phyloP scores from a whole-genome alignment of 2,113 vertebrate species.

The Malurus cyaneus region DNA sequence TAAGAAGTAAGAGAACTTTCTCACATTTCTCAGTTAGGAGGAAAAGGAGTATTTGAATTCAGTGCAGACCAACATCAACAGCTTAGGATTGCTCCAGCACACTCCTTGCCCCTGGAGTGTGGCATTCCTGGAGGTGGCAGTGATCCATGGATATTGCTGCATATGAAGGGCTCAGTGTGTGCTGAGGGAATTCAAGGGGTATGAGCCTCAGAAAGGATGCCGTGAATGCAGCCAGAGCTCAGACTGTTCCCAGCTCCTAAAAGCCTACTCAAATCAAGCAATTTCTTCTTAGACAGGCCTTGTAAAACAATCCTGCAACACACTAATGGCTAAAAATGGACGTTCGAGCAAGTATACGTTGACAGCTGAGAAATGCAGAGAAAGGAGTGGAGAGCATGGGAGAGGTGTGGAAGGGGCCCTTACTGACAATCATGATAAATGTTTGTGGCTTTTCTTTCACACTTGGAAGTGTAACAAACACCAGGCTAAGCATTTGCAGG shows the following conservation, averaged over 20 bases:
- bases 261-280: background rate
- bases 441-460: slow-evolving; percentile 55
- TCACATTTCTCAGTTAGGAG: background rate
- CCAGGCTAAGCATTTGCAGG: slow-evolving; percentile 28
- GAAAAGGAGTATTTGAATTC: background rate
- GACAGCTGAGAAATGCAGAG: slow-evolving; percentile 11
- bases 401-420: background rate
- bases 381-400: background rate
- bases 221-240: background rate
- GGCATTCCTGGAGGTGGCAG: background rate
- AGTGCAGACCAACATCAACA: background rate
- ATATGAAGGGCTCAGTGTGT: accelerated
- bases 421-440: slow-evolving; percentile 62
- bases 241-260: background rate
- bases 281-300: background rate
- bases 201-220: background rate
- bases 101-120: accelerated
- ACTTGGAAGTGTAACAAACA: slow-evolving; percentile 56
- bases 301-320: background rate
- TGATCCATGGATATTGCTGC: background rate
- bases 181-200: background rate
- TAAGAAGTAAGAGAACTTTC: background rate
- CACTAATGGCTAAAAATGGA: slow-evolving; percentile 4
- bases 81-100: background rate
- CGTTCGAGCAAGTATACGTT: background rate